Evolutionary conservation across 2,797 vertebrate genomes (phyloP).

Genomic region (Saxicola maurus): DNA sequence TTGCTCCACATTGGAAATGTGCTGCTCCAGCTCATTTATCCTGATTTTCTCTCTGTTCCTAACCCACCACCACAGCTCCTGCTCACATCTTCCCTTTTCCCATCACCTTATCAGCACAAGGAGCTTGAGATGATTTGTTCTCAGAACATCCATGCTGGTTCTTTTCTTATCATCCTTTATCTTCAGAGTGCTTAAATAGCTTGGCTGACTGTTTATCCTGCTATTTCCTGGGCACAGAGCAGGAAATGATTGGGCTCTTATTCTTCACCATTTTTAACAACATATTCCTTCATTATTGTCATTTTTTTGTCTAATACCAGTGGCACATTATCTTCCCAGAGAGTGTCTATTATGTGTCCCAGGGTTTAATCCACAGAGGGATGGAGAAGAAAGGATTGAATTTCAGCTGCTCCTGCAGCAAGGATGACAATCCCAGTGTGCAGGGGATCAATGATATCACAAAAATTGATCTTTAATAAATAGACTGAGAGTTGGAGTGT

Average conservation of each 20-base stretch:
- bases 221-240: not conserved
- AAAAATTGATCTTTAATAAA: slow-evolving; percentile 11
- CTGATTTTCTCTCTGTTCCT: not conserved
- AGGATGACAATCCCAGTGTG: not conserved
- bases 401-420: not conserved
- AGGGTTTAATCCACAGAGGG: not conserved
- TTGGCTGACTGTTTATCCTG: not conserved
- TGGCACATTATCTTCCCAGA: not conserved
- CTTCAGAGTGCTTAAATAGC: not conserved
- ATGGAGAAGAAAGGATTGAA: not conserved
- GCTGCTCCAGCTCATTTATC: not conserved
- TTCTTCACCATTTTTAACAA: not conserved
- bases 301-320: not conserved
- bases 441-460: not conserved
- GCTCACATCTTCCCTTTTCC: not conserved
- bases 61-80: not conserved
- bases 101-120: not conserved
- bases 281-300: not conserved
- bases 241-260: not conserved
- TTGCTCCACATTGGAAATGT: not conserved
- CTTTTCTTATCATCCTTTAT: not conserved
- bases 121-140: not conserved
- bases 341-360: not conserved
- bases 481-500: not conserved
- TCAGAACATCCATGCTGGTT: not conserved